Conservation (phyloP, 2,113 vertebrate genomes). For the Prietella phreatophila region DNA sequence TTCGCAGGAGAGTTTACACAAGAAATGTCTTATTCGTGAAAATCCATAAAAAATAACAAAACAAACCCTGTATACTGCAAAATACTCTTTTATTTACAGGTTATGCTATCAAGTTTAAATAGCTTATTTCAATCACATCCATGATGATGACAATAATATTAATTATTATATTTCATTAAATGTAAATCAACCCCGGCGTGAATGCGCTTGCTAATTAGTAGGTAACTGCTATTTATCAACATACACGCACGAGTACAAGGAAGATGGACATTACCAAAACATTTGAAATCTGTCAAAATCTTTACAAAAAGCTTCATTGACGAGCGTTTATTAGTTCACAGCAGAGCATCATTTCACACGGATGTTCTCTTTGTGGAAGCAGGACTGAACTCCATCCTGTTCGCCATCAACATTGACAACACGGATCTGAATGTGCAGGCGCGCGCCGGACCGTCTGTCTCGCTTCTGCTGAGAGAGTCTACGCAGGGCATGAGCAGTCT, state of each 20-base stretch:
- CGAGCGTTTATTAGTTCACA: background rate
- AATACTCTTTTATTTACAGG: background rate
- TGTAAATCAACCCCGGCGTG: background rate
- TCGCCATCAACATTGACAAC: constrained; percentile 98
- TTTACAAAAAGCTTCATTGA: background rate
- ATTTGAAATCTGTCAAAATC: background rate
- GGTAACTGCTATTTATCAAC: background rate
- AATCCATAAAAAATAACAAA: too few relatives aligned
- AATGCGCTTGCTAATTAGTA: background rate
- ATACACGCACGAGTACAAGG: background rate
- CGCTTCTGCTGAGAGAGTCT: constrained; percentile 91
- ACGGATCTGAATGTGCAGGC: constrained; percentile 87
- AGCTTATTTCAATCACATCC: background rate
- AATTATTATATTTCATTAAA: too few relatives aligned
- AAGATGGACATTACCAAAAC: background rate
- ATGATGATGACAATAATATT: background rate
- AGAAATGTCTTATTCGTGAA: background rate
- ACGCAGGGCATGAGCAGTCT: constrained; percentile 94
- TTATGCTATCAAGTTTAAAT: background rate
- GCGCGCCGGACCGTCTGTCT: constrained; percentile 72
- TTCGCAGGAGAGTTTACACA: background rate
- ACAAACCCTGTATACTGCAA: background rate
- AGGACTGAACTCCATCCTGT: constrained; percentile 98
- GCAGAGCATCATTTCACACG: background rate
- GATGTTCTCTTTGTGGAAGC: constrained; percentile 31